Conservation (phyloP, 2,888 invertebrate species). For the Caenorhabditis becei region DNA sequence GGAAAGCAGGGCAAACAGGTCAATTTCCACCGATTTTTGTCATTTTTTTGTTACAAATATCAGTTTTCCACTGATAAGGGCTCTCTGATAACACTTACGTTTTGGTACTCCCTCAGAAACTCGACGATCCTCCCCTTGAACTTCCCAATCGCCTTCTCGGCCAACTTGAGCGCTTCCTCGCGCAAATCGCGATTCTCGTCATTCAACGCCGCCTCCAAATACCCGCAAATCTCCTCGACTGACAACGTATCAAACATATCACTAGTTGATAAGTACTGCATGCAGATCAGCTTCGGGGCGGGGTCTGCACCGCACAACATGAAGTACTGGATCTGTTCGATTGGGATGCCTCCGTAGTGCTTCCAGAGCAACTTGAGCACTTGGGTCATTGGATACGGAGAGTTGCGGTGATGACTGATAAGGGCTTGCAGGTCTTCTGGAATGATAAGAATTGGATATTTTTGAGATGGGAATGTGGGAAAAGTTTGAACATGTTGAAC, state of each 20-base stretch:
- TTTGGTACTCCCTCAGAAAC: constrained; percentile 10
- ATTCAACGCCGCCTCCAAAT: constrained; percentile 10
- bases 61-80: neutral
- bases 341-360: constrained; percentile 50
- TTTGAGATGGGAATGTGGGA: neutral
- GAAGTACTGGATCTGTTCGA: constrained; percentile 16
- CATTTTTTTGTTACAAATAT: too few relatives aligned
- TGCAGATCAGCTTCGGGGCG: constrained; percentile 30
- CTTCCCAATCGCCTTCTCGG: too few relatives aligned
- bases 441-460: neutral
- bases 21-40: too few relatives aligned
- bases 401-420: neutral
- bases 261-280: constrained; percentile 21
- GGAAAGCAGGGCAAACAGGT: too few relatives aligned
- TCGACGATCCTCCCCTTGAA: neutral
- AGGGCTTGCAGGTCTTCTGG: constrained; percentile 43
- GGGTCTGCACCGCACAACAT: constrained; percentile 31
- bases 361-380: constrained; percentile 38
- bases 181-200: constrained; percentile 13
- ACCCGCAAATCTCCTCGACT: constrained; percentile 5
- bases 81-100: neutral
- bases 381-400: constrained; percentile 28
- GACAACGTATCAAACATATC: constrained; percentile 12
- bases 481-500: neutral
- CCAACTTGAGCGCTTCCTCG: neutral